These are phyloP conservation scores for Vanessa tameamea DNA, from an alignment of 1,140 invertebrate species.

Conservation along the genomic window DNA sequence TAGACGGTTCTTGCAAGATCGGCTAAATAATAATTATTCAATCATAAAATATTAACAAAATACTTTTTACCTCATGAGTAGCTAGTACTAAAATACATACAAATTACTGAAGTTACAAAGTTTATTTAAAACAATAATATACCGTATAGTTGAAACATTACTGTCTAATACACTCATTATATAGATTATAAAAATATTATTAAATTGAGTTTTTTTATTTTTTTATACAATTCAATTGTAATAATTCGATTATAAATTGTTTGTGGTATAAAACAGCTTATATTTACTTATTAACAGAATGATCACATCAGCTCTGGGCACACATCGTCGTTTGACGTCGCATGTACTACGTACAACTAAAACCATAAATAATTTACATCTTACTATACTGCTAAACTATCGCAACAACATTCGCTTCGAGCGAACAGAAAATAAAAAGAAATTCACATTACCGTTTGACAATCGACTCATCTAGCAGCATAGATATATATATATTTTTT, in stretches of 20 bases:
- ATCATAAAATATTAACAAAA: constrained; percentile 20
- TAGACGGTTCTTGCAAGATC: background rate
- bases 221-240: background rate
- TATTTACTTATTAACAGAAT: constrained; percentile 50
- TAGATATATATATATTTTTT: background rate
- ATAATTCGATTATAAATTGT: background rate
- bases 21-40: constrained; percentile 18
- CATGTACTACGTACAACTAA: constrained; percentile 51
- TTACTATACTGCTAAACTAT: constrained; percentile 50
- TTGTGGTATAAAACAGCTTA: constrained; percentile 32
- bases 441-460: constrained; percentile 66
- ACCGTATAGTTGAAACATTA: background rate
- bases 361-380: constrained; percentile 59
- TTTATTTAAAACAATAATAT: background rate
- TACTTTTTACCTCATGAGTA: constrained; percentile 16
- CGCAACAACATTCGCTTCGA: constrained; percentile 61
- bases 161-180: background rate
- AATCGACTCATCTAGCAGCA: constrained; percentile 37
- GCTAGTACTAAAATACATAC: constrained; percentile 6
- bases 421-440: constrained; percentile 54
- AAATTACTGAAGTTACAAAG: background rate
- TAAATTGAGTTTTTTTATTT: background rate
- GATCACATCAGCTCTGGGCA: constrained; percentile 68
- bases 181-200: constrained; percentile 1
- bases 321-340: constrained; percentile 49